Percentiles rank a stretch among this genome's conserved stretches.
Conservation (phyloP, 53 echinoderm and acorn worm genomes). For the Holothuria leucospilota region DNA sequence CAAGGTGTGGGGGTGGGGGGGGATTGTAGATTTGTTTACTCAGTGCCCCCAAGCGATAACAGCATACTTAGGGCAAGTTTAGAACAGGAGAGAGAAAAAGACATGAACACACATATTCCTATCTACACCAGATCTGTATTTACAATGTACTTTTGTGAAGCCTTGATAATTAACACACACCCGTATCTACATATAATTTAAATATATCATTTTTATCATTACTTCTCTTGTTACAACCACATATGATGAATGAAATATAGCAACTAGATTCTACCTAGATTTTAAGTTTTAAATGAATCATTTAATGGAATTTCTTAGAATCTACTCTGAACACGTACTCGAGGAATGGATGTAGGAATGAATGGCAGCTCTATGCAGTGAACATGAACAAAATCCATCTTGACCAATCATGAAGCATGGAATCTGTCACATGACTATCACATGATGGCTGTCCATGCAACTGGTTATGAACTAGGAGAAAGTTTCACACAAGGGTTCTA, state of each 20-base stretch:
- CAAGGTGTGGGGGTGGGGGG: no score
- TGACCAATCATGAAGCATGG: no score
- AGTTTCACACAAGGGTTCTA: no score
- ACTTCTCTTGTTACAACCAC: slow-evolving; percentile 2
- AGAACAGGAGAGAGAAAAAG: slow-evolving; percentile 1
- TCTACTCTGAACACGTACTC: not conserved
- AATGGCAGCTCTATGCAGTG: not conserved
- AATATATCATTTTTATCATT: slow-evolving; percentile 20
- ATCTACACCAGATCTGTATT: slow-evolving; percentile 52
- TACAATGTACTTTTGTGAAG: slow-evolving; percentile 48
- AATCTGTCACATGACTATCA: no score
- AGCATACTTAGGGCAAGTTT: no score
- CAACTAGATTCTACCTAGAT: slow-evolving; percentile 14
- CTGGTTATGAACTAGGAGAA: no score
- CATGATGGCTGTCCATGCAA: no score
- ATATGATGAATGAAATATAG: not conserved
- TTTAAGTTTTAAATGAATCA: not conserved
- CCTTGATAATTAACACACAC: slow-evolving; percentile 45
- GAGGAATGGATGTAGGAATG: slow-evolving; percentile 46
- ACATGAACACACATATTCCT: not conserved
- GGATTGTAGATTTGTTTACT: no score
- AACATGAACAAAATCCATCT: no score
- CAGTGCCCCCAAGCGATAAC: no score
- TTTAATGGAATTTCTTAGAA: not conserved
- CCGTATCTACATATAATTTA: slow-evolving; percentile 43